Evolutionary conservation across 2,113 vertebrate genomes (phyloP), one percentile per base, ranked within the genome.

Genomic region (Semicossyphus pulcher): DNA sequence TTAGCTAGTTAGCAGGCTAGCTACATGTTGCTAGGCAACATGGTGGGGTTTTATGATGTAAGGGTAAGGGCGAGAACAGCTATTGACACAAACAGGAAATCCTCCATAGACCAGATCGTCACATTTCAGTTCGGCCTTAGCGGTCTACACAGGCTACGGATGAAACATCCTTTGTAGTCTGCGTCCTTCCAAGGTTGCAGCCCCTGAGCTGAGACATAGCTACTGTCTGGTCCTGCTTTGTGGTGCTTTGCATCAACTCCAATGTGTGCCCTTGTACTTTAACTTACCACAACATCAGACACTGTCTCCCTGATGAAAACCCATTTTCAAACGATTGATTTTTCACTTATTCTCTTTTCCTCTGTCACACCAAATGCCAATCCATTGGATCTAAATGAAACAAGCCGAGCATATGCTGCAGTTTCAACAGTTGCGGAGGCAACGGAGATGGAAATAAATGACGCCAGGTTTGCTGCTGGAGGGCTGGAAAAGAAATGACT

Each of bases 371-470:
- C 44, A 72, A 80, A 67, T 74, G 75, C 75, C 78, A 85, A 59
- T 74, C 76, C 68, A 61, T 61, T 44, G 77, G 79, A 80, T 70
- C 61, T 83, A 66, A 86, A 63, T 80, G 80, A 84, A 85, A 84
- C 51, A 84, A 69, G 71, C 72, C 76, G 76, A 80, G 61, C 84
- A 96, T 94, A 91, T 95, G 90, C 95, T 94, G 54, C 95, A 94
- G 71, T 82, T 97, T 94, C 93, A 95, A 84, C 88, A 95, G 20
- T 93, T 90, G 64, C 91, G 94, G 85, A 94, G 95, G 83, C 94
- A 96, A 72, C 92, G 95, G 34, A 93, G 92, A 90, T 88, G 96
- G 94, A 72, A 97, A 97, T 89, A 92, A 96, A 97, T 83, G 92
- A 93, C 31, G 94, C 95, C 73, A 95, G 92, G 73, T 94, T 96